These are phyloP conservation scores for Diorhabda sublineata DNA, from an alignment of 1,140 invertebrate genomes.

Conservation along the genomic window DNA sequence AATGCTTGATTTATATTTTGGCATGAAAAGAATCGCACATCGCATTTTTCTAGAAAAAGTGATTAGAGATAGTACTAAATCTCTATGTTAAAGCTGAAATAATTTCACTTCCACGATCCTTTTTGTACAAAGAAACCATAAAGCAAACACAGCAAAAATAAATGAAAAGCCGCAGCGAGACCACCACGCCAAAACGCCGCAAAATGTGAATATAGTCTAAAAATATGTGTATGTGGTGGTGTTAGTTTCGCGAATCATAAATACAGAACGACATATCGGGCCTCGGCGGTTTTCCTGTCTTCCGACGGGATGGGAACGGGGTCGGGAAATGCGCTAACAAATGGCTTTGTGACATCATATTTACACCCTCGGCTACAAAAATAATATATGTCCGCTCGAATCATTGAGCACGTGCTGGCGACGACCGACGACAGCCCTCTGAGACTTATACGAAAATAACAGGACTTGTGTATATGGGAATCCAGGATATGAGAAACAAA, in stretches of 20 bases:
- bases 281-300: conserved; percentile 43
- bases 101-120: not conserved
- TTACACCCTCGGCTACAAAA: conserved; percentile 49
- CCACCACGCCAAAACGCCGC: not conserved
- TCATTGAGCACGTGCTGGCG: conserved; percentile 45
- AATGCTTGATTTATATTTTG: too few relatives aligned
- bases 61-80: too few relatives aligned
- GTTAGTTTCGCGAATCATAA: conserved; percentile 36
- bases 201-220: not conserved
- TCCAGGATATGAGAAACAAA: not conserved
- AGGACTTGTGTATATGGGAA: not conserved
- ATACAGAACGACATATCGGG: conserved; percentile 47
- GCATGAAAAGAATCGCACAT: too few relatives aligned
- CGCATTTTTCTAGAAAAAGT: too few relatives aligned
- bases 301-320: conserved; percentile 39
- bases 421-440: conserved; percentile 27
- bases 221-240: conserved; percentile 2
- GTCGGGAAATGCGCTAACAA: conserved; percentile 46
- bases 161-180: not conserved
- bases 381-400: conserved; percentile 49
- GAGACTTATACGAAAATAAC: conserved; percentile 17
- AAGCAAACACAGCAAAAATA: not conserved
- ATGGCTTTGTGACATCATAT: conserved; percentile 50
- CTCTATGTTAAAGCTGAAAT: not conserved
- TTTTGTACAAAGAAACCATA: not conserved